These are phyloP conservation scores for Chloropsis hardwickii DNA, from an alignment of 2,113 vertebrate genomes.

Conservation along the genomic window DNA sequence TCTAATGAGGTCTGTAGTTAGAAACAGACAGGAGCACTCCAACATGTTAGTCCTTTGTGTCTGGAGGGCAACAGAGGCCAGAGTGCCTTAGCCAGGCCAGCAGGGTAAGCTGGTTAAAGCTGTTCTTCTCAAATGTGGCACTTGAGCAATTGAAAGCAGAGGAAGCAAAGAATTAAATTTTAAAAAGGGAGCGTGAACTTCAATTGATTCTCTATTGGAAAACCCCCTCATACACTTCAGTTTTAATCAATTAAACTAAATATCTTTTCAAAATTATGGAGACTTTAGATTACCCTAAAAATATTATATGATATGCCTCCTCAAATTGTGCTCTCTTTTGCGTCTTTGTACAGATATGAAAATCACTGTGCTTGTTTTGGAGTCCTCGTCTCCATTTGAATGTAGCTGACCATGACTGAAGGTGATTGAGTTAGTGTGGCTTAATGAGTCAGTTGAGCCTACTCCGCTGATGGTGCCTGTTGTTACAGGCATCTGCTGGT, in stretches of 20 bases:
- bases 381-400: background rate
- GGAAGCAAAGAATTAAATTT: background rate
- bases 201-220: background rate
- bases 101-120: background rate
- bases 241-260: background rate
- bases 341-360: background rate
- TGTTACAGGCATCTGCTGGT: background rate
- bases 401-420: fast-evolving
- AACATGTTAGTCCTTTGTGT: too few species aligned
- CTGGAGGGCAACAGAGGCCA: background rate
- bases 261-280: background rate
- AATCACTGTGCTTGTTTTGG: background rate
- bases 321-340: background rate
- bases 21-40: background rate
- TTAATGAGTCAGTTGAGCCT: background rate
- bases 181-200: background rate
- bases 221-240: fast-evolving
- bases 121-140: background rate
- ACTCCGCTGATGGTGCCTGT: background rate
- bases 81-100: background rate
- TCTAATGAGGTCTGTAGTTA: background rate
- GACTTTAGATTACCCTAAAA: background rate
- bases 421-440: background rate
- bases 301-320: background rate
- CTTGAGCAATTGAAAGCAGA: background rate